Evolutionary conservation across 1,140 invertebrate species (phyloP).

Genomic region (Cotesia typhae): DNA sequence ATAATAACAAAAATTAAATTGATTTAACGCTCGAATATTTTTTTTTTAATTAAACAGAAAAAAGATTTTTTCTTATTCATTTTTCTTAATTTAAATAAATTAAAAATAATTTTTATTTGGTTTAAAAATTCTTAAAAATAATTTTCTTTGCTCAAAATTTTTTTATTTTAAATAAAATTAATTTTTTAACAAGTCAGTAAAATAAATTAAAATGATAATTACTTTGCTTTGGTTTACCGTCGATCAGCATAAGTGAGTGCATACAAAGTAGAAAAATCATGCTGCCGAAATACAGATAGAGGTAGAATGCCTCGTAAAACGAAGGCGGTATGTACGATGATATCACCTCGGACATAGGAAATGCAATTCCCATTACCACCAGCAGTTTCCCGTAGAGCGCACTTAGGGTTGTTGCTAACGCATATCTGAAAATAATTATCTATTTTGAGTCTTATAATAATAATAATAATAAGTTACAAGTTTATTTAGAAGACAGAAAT

Average conservation of each 20-base stretch:
- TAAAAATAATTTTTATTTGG: neutral
- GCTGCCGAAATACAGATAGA: slow-evolving; percentile 89
- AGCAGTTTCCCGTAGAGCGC: slow-evolving; percentile 93
- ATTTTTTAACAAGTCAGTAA: neutral
- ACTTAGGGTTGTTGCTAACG: slow-evolving; percentile 85
- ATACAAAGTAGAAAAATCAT: slow-evolving; percentile 89
- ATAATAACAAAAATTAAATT: too few species aligned
- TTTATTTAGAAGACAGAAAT: too few species aligned
- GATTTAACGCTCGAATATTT: too few species aligned
- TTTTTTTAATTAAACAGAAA: too few species aligned
- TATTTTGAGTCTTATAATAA: too few species aligned
- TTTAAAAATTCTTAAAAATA: neutral
- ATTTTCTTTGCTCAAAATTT: neutral
- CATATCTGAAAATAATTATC: slow-evolving; percentile 71
- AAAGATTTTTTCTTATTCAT: neutral
- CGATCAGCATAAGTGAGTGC: slow-evolving; percentile 79
- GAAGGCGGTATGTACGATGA: slow-evolving; percentile 91
- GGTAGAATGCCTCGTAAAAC: slow-evolving; percentile 89
- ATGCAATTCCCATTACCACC: slow-evolving; percentile 92
- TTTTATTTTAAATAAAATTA: neutral
- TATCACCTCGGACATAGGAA: slow-evolving; percentile 92
- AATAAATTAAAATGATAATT: slow-evolving; percentile 32
- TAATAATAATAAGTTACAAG: too few species aligned
- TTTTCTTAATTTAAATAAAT: neutral
- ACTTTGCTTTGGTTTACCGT: slow-evolving; percentile 64